Evolutionary conservation across 2,797 vertebrate species (phyloP).

Genomic region (Anniella stebbinsi): DNA sequence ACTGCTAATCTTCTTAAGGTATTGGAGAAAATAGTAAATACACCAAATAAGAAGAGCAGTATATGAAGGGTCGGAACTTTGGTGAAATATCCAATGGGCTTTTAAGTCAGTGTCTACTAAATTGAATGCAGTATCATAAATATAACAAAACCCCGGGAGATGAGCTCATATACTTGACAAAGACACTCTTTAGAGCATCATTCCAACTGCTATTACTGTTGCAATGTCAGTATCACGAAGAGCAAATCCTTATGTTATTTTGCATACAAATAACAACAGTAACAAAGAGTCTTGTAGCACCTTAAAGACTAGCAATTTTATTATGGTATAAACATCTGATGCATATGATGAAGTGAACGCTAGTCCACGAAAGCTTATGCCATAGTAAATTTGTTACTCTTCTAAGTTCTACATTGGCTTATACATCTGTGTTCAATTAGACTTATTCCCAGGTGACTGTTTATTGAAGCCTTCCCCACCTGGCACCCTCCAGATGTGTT

Average conservation of each 20-base stretch:
- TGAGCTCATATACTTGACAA: not conserved
- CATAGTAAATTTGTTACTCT: not conserved
- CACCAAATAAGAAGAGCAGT: not conserved
- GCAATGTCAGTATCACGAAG: not conserved
- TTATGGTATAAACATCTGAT: not conserved
- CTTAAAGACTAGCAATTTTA: not conserved
- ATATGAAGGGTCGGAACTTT: not conserved
- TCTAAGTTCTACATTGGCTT: not conserved
- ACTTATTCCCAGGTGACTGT: not conserved
- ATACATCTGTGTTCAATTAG: not conserved
- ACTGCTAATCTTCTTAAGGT: not conserved
- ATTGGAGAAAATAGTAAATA: not conserved
- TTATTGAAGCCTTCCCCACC: no score
- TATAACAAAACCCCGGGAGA: not conserved
- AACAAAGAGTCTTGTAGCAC: not conserved
- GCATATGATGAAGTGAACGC: not conserved
- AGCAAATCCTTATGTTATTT: not conserved
- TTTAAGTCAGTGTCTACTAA: not conserved
- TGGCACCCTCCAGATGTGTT: no score
- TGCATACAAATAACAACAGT: not conserved
- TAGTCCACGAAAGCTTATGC: not conserved
- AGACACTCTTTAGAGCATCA: not conserved
- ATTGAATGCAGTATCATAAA: not conserved
- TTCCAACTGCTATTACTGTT: not conserved
- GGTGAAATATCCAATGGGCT: not conserved